Evolutionary conservation across 2,888 invertebrate genomes (phyloP), one percentile per base, ranked within the genome.

Genomic region (Ceraclea dissimilis): DNA sequence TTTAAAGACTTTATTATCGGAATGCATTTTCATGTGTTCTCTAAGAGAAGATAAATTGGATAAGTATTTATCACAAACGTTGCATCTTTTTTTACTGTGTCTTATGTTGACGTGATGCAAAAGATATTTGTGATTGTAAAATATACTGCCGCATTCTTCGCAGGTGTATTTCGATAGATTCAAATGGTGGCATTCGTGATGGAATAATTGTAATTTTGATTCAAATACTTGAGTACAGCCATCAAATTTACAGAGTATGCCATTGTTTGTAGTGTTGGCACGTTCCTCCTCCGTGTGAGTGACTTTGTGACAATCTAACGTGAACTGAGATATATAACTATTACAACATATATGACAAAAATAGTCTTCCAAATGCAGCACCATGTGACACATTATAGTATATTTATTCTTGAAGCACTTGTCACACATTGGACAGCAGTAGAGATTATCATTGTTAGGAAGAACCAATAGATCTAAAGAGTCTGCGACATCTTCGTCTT

Each of bases 331-430:
- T 18, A 60, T 63, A 46, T 57, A 65, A 59, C 65, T 65, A 22
- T 60, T 59, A 52, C 65, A 63, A 47, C 65, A 65, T 2, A 64
- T 58, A 21, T 49, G 59, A 57, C 65, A 65, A 26, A 50, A 59
- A 43, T 58, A 53, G 51, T 65, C 66, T 21, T 53, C 49, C 6
- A 56, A 55, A 48, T 66, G 66, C 17, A 57, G 59, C 10, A 52
- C 59, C 19, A 65, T 46, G 47, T 66, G 66, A 22, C 55, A 53
- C 22, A 62, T 55, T 44, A 64, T 55, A 51, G 63, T 65, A 31
- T 63, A 62, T 44, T 60, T 62, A 17, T 63, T 61, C 11, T 60
- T 63, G 52, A 65, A 63, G 20, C 48, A 34, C 59, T 61, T 62
- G 6, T 60, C 63, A 58, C 66, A 65, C 8, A 65, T 63, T 57